A percentile compares a stretch with the other conserved stretches of the same genome.
These are phyloP conservation scores for Sphenopsis melanotis DNA, from an alignment of 2,797 vertebrate genomes.

Conservation along the genomic window DNA sequence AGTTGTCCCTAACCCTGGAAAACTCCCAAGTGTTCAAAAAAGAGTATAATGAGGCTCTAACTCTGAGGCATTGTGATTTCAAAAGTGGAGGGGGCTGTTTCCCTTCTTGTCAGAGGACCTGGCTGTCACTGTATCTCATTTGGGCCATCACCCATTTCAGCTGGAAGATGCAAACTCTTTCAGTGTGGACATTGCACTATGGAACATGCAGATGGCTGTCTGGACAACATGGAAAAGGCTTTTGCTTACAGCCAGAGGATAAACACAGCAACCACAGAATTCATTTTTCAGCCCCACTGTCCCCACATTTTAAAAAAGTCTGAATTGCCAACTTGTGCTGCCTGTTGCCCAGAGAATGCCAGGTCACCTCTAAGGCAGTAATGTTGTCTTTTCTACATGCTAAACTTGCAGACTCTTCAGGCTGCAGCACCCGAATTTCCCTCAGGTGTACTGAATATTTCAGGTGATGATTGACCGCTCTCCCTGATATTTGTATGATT, in stretches of 20 bases:
- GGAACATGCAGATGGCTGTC: neutral
- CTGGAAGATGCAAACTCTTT: neutral
- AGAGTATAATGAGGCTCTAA: neutral
- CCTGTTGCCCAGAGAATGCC: neutral
- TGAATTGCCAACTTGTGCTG: neutral
- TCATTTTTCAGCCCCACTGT: neutral
- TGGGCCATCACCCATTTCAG: neutral
- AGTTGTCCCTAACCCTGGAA: neutral
- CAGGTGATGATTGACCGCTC: conserved; percentile 62
- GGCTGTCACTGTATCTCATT: neutral
- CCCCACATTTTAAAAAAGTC: neutral
- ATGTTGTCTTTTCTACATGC: neutral
- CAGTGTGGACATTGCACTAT: neutral
- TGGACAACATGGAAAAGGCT: neutral
- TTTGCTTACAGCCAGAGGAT: neutral
- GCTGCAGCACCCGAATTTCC: conserved; percentile 42
- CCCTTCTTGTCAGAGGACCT: neutral
- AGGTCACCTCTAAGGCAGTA: neutral
- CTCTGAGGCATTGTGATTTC: neutral
- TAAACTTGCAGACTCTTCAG: conserved; percentile 1
- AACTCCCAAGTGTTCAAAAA: neutral
- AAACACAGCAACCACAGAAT: neutral
- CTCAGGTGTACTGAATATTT: conserved; percentile 51
- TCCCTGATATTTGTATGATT: conserved; percentile 37
- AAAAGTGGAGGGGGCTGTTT: neutral